Conservation (phyloP, 2,113 vertebrate genomes). For the Petrocephalus zakoni region DNA sequence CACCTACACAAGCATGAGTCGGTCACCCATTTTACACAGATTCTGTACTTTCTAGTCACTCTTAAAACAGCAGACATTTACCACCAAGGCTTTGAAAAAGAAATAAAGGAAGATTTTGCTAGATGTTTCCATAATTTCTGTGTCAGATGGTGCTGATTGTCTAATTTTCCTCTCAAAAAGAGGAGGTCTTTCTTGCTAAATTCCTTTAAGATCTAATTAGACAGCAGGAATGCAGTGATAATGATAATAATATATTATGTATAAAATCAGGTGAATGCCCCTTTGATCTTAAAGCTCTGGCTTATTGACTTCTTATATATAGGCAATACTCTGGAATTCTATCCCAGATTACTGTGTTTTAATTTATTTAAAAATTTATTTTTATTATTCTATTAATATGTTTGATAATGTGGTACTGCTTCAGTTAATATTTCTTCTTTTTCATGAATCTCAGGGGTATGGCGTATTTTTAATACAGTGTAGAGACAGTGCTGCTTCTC, state of each 20-base stretch:
- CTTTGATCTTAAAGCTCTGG: background rate
- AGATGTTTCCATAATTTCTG: background rate
- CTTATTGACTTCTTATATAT: background rate
- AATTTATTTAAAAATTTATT: too few species aligned
- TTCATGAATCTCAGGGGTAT: background rate
- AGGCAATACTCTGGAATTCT: background rate
- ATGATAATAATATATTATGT: background rate
- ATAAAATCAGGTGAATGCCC: background rate
- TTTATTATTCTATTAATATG: background rate
- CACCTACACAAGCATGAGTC: constrained; percentile 16
- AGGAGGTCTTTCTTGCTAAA: background rate
- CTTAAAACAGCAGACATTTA: background rate
- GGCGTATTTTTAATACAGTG: background rate
- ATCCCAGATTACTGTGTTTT: background rate
- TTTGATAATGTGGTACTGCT: background rate
- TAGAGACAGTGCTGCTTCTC: background rate
- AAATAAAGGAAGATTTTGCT: background rate
- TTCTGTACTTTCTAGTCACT: background rate
- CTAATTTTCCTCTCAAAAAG: background rate
- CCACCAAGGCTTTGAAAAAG: background rate
- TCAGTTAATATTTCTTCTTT: background rate
- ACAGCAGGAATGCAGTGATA: background rate
- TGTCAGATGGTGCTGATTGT: background rate
- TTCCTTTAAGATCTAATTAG: background rate
- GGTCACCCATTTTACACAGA: background rate